phyloP scores from a whole-genome alignment of 2,797 vertebrate species.

The Darevskia mixta region DNA sequence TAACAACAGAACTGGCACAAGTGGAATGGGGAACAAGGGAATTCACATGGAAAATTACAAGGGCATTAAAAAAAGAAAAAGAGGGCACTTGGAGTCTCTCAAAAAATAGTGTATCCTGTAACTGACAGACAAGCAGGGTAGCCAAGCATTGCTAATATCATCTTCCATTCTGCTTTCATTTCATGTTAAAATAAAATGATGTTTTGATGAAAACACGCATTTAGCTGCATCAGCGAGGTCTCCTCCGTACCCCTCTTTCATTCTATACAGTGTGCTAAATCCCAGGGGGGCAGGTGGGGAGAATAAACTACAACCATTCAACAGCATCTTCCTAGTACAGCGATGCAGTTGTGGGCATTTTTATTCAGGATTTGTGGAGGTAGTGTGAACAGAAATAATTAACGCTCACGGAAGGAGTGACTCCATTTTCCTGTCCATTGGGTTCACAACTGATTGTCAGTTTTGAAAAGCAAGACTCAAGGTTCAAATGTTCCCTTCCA shows the following conservation, averaged over 20 bases:
- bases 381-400: constrained; percentile 61
- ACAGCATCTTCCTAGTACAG: constrained; percentile 49
- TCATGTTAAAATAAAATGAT: constrained; percentile 38
- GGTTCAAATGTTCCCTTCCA: neutral
- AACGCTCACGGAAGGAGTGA: neutral
- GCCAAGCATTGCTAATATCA: constrained; percentile 26
- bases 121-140: neutral
- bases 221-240: constrained; percentile 63
- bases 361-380: constrained; percentile 65
- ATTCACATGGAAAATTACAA: neutral
- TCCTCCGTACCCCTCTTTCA: constrained; percentile 52
- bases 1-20: neutral
- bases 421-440: neutral
- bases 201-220: constrained; percentile 56
- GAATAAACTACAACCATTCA: constrained; percentile 56
- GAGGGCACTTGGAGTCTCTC: neutral
- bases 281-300: constrained; percentile 18
- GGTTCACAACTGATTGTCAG: neutral
- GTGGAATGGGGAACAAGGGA: neutral
- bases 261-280: constrained; percentile 61
- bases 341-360: constrained; percentile 57
- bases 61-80: neutral
- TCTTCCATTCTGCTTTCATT: constrained; percentile 64
- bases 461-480: neutral
- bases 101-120: constrained; percentile 7